These are phyloP conservation scores for Corythornis vintsioides DNA, from an alignment of 2,113 vertebrate genomes.

Conservation along the genomic window DNA sequence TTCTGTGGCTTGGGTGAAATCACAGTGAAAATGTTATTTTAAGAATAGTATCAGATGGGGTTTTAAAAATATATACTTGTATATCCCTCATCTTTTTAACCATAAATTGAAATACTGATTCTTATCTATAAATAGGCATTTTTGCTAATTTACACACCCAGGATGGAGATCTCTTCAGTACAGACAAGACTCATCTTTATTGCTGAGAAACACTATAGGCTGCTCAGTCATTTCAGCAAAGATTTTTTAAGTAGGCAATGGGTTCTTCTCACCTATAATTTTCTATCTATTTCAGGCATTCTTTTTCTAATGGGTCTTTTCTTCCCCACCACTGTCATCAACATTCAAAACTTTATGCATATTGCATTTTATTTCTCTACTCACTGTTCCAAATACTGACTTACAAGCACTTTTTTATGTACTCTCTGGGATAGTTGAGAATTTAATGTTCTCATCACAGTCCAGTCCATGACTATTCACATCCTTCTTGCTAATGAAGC, in stretches of 20 bases:
- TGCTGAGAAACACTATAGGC: background rate
- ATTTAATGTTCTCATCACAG: slow-evolving; percentile 14
- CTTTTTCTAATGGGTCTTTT: background rate
- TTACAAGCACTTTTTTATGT: background rate
- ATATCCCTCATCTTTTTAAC: background rate
- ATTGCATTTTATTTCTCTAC: background rate
- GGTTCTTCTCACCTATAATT: background rate
- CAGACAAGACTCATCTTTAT: background rate
- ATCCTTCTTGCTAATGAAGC: slow-evolving; percentile 7
- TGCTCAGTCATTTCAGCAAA: background rate
- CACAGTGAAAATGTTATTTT: background rate
- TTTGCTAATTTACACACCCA: background rate
- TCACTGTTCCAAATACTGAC: background rate
- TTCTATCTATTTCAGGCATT: background rate
- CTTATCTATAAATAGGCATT: background rate
- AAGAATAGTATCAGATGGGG: background rate
- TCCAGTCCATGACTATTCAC: background rate
- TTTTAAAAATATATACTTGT: background rate
- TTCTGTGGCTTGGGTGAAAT: background rate
- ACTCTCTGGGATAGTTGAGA: background rate
- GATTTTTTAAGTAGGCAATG: background rate
- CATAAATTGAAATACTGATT: background rate
- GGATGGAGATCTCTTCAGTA: background rate
- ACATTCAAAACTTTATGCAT: background rate
- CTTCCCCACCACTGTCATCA: background rate